Percentiles rank a stretch among this genome's conserved stretches.
Evolutionary conservation across 2,888 invertebrate genomes (phyloP).

Genomic region (Drosophila pseudotalamancana): DNA sequence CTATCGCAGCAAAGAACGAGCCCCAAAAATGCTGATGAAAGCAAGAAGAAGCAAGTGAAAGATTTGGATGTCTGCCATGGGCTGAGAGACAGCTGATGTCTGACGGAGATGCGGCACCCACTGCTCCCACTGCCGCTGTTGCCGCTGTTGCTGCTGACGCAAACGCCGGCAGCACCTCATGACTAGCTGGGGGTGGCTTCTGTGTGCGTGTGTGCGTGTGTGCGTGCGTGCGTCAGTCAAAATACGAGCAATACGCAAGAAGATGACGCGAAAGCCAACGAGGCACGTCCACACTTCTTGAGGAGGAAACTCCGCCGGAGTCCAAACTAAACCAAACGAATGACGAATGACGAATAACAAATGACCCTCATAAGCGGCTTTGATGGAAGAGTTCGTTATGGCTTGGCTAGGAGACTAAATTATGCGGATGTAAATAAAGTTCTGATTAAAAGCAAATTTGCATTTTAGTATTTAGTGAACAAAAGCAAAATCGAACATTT

Average conservation of each 20-base stretch:
- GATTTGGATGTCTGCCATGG: conserved; percentile 40
- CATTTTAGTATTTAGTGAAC: too few relatives aligned
- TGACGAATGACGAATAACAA: not conserved
- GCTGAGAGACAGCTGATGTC: conserved; percentile 9
- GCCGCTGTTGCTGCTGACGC: conserved; percentile 20
- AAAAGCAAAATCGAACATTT: too few relatives aligned
- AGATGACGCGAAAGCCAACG: conserved; percentile 29
- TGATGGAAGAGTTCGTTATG: too few relatives aligned
- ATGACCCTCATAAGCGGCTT: not conserved
- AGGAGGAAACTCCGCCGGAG: not conserved
- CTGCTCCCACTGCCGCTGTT: not conserved
- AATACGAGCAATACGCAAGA: not conserved
- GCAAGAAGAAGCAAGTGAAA: not conserved
- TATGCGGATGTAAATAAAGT: too few relatives aligned
- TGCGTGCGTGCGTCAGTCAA: conserved; percentile 3
- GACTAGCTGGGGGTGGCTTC: not conserved
- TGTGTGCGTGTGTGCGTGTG: not conserved
- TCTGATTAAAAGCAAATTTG: too few relatives aligned
- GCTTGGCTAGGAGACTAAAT: too few relatives aligned
- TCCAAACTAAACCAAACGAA: not conserved
- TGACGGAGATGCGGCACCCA: conserved; percentile 12
- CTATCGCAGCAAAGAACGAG: not conserved
- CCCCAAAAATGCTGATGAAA: conserved; percentile 7
- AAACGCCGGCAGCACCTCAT: not conserved
- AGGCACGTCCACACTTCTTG: conserved; percentile 34